phyloP scores from a whole-genome alignment of 1,140 invertebrate genomes.

The Pseudomyrmex gracilis region DNA sequence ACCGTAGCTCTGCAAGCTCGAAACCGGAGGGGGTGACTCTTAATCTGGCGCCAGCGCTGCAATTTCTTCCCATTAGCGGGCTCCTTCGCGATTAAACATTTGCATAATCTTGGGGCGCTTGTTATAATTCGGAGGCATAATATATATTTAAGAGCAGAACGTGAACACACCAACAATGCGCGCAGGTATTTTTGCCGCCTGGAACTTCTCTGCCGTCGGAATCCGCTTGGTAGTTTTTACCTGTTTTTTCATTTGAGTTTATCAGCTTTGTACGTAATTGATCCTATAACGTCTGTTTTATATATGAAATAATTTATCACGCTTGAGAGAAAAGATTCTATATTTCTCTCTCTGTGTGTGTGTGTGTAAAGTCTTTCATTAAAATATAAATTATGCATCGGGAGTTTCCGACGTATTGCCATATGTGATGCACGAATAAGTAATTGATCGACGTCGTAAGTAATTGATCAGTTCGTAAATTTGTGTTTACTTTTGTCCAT shows the following conservation, averaged over 20 bases:
- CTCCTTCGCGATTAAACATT: conserved; percentile 84
- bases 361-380: not conserved
- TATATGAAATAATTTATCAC: not conserved
- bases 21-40: conserved; percentile 74
- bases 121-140: conserved; percentile 75
- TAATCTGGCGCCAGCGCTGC: conserved; percentile 84
- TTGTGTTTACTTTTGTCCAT: conserved; percentile 6
- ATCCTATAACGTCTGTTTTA: conserved; percentile 1
- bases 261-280: conserved; percentile 30
- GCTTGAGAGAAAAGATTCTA: not conserved
- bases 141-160: conserved; percentile 71
- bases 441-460: not conserved
- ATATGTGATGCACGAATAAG: too few relatives aligned
- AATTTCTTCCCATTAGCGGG: conserved; percentile 85
- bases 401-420: not conserved
- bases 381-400: not conserved
- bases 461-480: not conserved
- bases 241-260: conserved; percentile 15
- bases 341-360: not conserved
- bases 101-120: conserved; percentile 83
- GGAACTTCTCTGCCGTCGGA: conserved; percentile 19
- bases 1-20: conserved; percentile 52
- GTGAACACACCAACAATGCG: conserved; percentile 67
- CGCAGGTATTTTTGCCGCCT: conserved; percentile 38
- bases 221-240: not conserved